Base-by-base conservation (phyloP, 2,113 vertebrate species). In the Phoxinus phoxinus region DNA sequence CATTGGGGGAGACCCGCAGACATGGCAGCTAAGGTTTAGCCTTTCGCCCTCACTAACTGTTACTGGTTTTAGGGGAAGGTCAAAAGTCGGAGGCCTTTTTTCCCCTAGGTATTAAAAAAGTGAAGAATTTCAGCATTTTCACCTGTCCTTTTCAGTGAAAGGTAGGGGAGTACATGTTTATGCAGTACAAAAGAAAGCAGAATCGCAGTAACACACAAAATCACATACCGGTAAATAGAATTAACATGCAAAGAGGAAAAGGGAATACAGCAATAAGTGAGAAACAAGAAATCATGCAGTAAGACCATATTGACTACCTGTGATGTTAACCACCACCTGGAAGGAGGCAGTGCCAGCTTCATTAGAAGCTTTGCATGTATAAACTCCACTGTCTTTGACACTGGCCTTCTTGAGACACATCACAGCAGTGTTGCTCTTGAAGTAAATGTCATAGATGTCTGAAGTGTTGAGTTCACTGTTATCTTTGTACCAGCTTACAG, bases 401-500 rank as follows among this genome's bases (percentile, higher is more conserved):
- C 67, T 84, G 30, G 94, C 85, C 0, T 89, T 93, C 91, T 92
- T 96, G 89, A 99, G 89, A 13, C 92, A 92, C 69, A 99, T 90
- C 72, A 95, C 44, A 9, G 96, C 93, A 1, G 87, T 6, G 46
- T 97, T 97, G 92, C 96, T 97, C 91, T 94, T 94, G 91, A 99
- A 97, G 83, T 91, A 95, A 81, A 97, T 91, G 69, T 97, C 95
- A 86, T 95, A 95, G 86, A 91, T 96, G 86, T 92, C 90, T 6
- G 95, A 96, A 58, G 93, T 88, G 35, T 90, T 78, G 67, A 99
- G 92, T 91, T 97, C 95, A 6, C 90, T 85, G 44, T 96, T 94
- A 90, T 98, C 97, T 93, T 96, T 97, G 90, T 93, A 96, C 98
- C 98, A 99, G 83, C 91, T 91, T 88, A 97, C 35, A 17, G 89